Percentiles rank a stretch among this genome's conserved stretches.
These are phyloP conservation scores for Gonatopus flavifemur DNA, from an alignment of 1,140 invertebrate species.

Conservation along the genomic window DNA sequence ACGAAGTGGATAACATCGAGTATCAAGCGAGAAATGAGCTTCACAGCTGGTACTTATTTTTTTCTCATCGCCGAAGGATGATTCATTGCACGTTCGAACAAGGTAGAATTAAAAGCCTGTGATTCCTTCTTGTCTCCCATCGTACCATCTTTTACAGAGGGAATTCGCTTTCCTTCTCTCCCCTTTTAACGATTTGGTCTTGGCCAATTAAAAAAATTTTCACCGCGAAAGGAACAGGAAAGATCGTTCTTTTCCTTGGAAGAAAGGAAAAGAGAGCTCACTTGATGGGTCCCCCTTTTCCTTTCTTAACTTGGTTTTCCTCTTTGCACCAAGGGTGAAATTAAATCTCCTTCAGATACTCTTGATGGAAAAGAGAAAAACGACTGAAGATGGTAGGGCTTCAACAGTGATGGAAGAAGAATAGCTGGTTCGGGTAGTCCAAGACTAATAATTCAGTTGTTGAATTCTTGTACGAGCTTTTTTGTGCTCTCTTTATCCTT, in stretches of 20 bases:
- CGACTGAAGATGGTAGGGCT: slow-evolving; percentile 6
- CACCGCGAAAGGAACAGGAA: slow-evolving; percentile 6
- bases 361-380: slow-evolving; percentile 10
- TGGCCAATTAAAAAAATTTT: slow-evolving; percentile 23
- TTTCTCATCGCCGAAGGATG: too few species aligned
- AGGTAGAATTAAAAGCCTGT: too few species aligned
- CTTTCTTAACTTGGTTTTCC: too few species aligned
- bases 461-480: slow-evolving; percentile 8
- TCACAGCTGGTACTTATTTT: too few species aligned
- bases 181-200: slow-evolving; percentile 17
- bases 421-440: slow-evolving; percentile 13
- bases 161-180: not conserved
- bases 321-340: slow-evolving; percentile 27
- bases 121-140: too few species aligned
- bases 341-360: slow-evolving; percentile 38
- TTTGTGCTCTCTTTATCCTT: too few species aligned
- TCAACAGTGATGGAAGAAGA: slow-evolving; percentile 2
- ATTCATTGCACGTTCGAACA: too few species aligned
- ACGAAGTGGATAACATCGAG: too few species aligned
- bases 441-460: slow-evolving; percentile 41
- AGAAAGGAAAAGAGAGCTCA: not conserved
- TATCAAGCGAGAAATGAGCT: too few species aligned
- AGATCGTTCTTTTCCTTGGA: slow-evolving; percentile 9
- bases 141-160: too few species aligned
- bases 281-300: too few species aligned